These are phyloP conservation scores for Coregonus ussuriensis DNA, from an alignment of 2,797 vertebrate genomes.

Conservation along the genomic window DNA sequence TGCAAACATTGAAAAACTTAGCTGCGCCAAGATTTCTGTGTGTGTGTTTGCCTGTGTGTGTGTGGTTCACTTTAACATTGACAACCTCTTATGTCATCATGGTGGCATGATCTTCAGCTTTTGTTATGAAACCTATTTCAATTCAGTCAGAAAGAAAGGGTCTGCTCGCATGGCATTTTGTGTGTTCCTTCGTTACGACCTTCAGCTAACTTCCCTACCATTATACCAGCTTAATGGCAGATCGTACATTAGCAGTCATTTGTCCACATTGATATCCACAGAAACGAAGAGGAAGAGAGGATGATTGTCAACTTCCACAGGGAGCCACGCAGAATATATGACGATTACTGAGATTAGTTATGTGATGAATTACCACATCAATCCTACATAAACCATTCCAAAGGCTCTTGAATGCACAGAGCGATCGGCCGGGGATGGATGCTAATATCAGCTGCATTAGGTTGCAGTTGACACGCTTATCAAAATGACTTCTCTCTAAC, in stretches of 20 bases:
- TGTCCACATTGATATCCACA: constrained; percentile 37
- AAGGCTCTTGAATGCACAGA: constrained; percentile 59
- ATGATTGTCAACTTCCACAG: constrained; percentile 30
- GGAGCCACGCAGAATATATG: constrained; percentile 17
- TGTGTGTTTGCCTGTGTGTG: neutral
- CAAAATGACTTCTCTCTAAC: constrained; percentile 51
- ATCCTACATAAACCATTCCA: constrained; percentile 62
- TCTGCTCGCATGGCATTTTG: constrained; percentile 1
- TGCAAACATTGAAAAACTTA: neutral
- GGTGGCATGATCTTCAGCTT: constrained; percentile 3
- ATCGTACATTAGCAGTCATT: constrained; percentile 21
- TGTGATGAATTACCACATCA: constrained; percentile 65
- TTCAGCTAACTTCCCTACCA: constrained; percentile 30
- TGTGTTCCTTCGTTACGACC: constrained; percentile 12
- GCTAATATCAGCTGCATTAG: constrained; percentile 69
- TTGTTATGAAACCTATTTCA: constrained; percentile 10
- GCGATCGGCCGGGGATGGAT: constrained; percentile 26
- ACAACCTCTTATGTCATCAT: neutral
- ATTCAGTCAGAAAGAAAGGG: neutral
- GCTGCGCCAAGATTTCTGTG: neutral
- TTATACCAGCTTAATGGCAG: constrained; percentile 27
- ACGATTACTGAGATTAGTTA: constrained; percentile 62
- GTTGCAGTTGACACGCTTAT: constrained; percentile 76
- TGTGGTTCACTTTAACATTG: neutral
- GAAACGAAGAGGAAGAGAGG: constrained; percentile 21